A percentile compares a stretch with the other conserved stretches of the same genome.
Evolutionary conservation across 2,113 vertebrate species (phyloP).

Genomic region (Paratilapia polleni): DNA sequence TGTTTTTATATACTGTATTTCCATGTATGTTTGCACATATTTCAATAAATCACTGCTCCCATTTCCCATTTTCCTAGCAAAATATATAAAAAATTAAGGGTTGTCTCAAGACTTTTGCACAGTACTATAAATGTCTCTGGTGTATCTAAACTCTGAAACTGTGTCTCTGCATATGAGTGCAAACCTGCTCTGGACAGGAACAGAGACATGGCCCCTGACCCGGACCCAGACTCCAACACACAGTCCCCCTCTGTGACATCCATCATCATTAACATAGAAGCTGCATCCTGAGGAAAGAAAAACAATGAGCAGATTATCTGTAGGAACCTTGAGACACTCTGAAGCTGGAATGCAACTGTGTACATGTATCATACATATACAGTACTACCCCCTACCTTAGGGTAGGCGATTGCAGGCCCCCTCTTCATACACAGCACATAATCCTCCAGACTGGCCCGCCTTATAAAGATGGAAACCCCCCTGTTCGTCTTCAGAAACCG

Average conservation of each 20-base stretch:
- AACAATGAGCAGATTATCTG: not conserved
- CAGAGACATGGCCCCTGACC: conserved; percentile 89
- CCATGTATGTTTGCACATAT: no score
- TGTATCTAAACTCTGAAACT: not conserved
- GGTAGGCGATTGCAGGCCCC: conserved; percentile 85
- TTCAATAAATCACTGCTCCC: no score
- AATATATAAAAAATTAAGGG: no score
- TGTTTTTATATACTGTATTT: no score
- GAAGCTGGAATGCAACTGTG: not conserved
- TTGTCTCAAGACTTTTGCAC: no score
- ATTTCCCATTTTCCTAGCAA: no score
- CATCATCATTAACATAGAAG: conserved; percentile 83
- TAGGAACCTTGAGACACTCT: not conserved
- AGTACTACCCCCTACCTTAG: conserved; percentile 83
- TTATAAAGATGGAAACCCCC: conserved; percentile 75
- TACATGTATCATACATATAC: not conserved
- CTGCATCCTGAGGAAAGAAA: conserved; percentile 79
- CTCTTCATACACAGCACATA: conserved; percentile 89
- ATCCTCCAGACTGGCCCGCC: conserved; percentile 86
- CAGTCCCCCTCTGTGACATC: conserved; percentile 87
- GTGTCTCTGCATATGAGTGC: not conserved
- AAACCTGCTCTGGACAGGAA: conserved; percentile 93
- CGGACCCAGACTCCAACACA: conserved; percentile 89
- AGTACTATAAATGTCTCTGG: no score
- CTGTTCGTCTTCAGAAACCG: conserved; percentile 64